Evolutionary conservation across 2,113 vertebrate genomes (phyloP).

Genomic region (Trematocara variabile): DNA sequence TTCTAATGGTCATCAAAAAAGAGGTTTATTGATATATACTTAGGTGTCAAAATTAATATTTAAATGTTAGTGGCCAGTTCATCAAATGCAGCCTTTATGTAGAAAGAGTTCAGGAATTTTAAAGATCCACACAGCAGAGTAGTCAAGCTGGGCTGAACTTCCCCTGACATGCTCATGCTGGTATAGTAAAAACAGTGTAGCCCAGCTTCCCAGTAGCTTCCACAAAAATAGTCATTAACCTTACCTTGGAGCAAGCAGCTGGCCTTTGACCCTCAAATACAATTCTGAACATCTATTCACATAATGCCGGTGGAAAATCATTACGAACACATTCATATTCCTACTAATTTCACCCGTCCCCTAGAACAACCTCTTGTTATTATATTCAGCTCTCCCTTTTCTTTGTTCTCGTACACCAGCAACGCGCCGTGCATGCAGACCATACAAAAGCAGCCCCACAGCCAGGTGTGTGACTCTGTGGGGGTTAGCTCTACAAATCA

Average conservation of each 20-base stretch:
- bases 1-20: background rate
- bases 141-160: background rate
- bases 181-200: background rate
- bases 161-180: background rate
- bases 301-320: background rate
- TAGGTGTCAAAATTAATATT: background rate
- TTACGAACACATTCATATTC: background rate
- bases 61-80: background rate
- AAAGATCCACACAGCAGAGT: background rate
- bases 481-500: conserved; percentile 19
- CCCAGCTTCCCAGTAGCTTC: background rate
- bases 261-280: background rate
- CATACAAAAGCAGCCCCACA: background rate
- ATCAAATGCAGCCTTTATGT: background rate
- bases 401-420: background rate
- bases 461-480: conserved; percentile 50
- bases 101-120: background rate
- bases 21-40: background rate
- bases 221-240: background rate
- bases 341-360: background rate
- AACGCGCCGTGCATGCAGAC: background rate
- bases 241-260: background rate
- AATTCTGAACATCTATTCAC: background rate
- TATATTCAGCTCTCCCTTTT: background rate
- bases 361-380: background rate